These are phyloP conservation scores for Erebia ligea DNA, from an alignment of 2,888 invertebrate species.

Conservation along the genomic window DNA sequence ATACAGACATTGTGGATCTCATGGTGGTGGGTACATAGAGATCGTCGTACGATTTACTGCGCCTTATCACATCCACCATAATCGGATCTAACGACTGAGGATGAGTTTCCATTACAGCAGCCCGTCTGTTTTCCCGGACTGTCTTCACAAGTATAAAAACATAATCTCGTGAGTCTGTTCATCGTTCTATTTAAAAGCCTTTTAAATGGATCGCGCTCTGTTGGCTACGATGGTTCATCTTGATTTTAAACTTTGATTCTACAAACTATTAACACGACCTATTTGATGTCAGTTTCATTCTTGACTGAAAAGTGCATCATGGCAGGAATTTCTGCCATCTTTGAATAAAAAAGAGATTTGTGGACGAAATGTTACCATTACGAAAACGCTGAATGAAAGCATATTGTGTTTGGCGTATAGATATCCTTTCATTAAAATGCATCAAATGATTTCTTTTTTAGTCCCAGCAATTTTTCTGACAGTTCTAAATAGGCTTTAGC, in stretches of 20 bases:
- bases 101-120: not conserved
- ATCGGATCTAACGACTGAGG: slow-evolving; percentile 67
- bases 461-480: not conserved
- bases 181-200: too few relatives aligned
- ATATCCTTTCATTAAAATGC: too few relatives aligned
- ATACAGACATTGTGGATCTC: slow-evolving; percentile 68
- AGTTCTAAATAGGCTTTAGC: not conserved
- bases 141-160: too few relatives aligned
- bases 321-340: not conserved
- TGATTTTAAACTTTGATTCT: not conserved
- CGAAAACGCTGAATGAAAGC: too few relatives aligned
- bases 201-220: too few relatives aligned
- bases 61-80: slow-evolving; percentile 74
- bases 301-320: too few relatives aligned
- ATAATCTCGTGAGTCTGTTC: too few relatives aligned
- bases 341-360: not conserved
- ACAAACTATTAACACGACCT: not conserved
- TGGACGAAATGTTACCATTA: not conserved
- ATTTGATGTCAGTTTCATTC: too few relatives aligned
- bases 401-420: too few relatives aligned
- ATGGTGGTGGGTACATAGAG: not conserved
- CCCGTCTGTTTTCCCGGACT: not conserved
- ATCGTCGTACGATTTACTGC: slow-evolving; percentile 30
- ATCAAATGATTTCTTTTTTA: too few relatives aligned
- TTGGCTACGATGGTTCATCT: not conserved